phyloP scores from a whole-genome alignment of 2,113 vertebrate genomes.

The Lepus timidus region DNA sequence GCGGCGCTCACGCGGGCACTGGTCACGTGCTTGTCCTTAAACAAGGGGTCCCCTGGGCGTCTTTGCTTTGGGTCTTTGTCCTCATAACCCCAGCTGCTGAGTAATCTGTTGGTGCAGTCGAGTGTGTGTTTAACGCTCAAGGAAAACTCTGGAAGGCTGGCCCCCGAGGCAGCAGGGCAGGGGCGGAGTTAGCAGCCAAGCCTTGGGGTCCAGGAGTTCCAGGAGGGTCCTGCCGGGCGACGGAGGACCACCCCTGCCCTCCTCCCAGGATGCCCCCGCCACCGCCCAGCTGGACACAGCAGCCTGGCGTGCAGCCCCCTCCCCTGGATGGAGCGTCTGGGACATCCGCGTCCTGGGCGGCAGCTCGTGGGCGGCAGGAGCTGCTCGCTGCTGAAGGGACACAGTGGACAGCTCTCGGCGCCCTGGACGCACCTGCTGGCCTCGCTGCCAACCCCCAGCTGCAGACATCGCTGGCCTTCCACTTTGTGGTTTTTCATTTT shows the following conservation, averaged over 20 bases:
- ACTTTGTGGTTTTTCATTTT: no score
- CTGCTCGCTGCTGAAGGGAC: no score
- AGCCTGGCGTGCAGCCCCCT: fast-evolving
- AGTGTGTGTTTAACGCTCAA: not conserved
- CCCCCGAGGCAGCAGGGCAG: not conserved
- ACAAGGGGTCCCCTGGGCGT: not conserved
- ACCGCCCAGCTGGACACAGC: fast-evolving
- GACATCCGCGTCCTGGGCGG: fast-evolving
- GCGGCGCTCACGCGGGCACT: not conserved
- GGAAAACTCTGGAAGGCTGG: not conserved
- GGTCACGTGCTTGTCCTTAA: not conserved
- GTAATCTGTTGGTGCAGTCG: constrained; percentile 31
- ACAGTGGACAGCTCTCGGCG: no score
- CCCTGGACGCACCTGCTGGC: no score
- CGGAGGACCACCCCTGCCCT: fast-evolving
- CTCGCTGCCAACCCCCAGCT: fast-evolving
- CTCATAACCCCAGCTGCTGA: constrained; percentile 48
- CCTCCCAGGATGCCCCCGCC: fast-evolving
- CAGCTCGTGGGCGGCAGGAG: no score
- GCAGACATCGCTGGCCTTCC: no score
- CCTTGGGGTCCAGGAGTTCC: fast-evolving
- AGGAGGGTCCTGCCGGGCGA: not conserved
- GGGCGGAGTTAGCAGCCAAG: not conserved
- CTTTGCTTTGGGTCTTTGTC: not conserved
- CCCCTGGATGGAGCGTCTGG: fast-evolving